These are phyloP conservation scores for Mus spretus DNA, from an alignment of 2,797 vertebrate species.

Conservation along the genomic window DNA sequence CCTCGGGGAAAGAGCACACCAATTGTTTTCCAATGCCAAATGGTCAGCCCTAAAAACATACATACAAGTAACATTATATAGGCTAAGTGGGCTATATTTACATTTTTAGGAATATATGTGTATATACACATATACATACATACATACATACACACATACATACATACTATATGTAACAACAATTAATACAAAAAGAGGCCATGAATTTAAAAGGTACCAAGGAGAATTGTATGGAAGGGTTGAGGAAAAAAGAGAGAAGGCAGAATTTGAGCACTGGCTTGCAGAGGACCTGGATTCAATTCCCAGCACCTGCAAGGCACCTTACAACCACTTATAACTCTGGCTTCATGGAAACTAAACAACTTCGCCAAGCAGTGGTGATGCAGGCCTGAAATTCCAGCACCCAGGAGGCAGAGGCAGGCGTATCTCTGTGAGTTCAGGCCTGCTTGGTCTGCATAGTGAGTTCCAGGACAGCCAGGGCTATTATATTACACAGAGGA, in stretches of 20 bases:
- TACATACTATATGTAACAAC: background rate
- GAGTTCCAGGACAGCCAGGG: background rate
- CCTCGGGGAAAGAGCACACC: background rate
- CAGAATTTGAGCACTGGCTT: background rate
- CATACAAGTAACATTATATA: background rate
- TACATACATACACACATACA: background rate
- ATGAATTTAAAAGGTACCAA: background rate
- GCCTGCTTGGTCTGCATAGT: background rate
- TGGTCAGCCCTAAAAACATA: background rate
- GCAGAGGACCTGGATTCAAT: background rate
- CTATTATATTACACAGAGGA: background rate
- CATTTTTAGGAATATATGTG: background rate
- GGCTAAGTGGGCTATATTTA: background rate
- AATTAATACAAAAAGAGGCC: background rate
- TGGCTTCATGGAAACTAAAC: background rate
- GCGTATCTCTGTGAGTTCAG: background rate
- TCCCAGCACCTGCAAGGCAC: background rate
- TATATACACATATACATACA: background rate
- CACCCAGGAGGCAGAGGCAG: background rate
- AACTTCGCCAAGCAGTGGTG: background rate
- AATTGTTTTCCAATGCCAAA: background rate
- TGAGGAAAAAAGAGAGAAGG: background rate
- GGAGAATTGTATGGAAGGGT: background rate
- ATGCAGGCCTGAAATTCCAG: background rate
- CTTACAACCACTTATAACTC: background rate